These are phyloP conservation scores for Argyrosomus japonicus DNA, from an alignment of 2,113 vertebrate species.

Conservation along the genomic window DNA sequence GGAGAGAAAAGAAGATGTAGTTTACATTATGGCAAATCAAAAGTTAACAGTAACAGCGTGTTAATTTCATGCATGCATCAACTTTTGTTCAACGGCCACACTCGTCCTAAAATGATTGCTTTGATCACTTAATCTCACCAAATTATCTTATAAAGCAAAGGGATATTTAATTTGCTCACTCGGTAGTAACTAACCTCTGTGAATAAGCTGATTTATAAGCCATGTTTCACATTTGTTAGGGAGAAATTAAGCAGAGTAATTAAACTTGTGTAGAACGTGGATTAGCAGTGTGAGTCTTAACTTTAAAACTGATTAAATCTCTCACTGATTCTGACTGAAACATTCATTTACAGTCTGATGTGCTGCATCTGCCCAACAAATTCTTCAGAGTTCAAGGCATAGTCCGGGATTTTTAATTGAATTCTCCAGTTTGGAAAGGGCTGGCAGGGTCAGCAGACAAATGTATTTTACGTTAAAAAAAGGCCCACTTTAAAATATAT, in stretches of 20 bases:
- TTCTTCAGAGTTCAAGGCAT: not conserved
- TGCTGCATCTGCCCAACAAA: not conserved
- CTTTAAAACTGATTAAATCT: slow-evolving; percentile 17
- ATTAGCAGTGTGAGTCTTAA: slow-evolving; percentile 16
- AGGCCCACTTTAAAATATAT: too few relatives aligned
- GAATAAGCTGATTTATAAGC: not conserved
- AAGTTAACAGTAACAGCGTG: not conserved
- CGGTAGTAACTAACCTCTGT: not conserved
- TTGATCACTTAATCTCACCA: too few relatives aligned
- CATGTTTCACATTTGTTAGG: not conserved
- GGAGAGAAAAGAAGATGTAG: too few relatives aligned
- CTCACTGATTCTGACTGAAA: not conserved
- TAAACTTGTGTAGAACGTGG: slow-evolving; percentile 2
- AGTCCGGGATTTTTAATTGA: too few relatives aligned
- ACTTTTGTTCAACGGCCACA: not conserved
- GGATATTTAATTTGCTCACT: not conserved
- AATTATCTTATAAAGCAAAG: not conserved
- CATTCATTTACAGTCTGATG: not conserved
- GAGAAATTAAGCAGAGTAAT: slow-evolving; percentile 4
- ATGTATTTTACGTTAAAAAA: too few relatives aligned
- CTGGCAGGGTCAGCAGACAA: too few relatives aligned
- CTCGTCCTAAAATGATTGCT: too few relatives aligned
- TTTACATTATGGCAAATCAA: not conserved
- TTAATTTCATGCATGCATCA: not conserved
- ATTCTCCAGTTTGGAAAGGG: too few relatives aligned